These are phyloP conservation scores for Manis pentadactyla DNA, from an alignment of 2,797 vertebrate species.

Conservation along the genomic window DNA sequence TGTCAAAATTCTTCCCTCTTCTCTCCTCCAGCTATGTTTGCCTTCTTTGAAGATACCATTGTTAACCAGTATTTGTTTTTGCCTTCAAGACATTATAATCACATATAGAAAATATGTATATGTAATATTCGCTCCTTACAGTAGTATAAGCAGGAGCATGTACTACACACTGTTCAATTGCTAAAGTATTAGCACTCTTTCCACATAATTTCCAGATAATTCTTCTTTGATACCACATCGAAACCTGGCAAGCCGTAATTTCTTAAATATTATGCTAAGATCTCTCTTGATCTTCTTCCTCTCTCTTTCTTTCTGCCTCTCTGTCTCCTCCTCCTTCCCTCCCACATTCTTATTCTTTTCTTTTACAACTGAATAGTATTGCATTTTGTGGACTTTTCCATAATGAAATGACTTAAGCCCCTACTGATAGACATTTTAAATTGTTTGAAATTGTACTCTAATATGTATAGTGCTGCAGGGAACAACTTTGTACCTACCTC, in stretches of 20 bases:
- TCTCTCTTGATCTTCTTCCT: not conserved
- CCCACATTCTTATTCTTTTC: not conserved
- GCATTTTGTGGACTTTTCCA: not conserved
- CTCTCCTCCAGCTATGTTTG: not conserved
- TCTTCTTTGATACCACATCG: not conserved
- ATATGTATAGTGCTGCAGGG: not conserved
- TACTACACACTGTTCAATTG: not conserved
- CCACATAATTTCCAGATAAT: not conserved
- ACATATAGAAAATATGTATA: not conserved
- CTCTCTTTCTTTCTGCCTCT: rapidly evolving
- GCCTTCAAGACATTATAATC: not conserved
- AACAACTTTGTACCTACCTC: not conserved
- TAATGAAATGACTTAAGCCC: not conserved
- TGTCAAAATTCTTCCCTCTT: not conserved
- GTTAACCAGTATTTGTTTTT: not conserved
- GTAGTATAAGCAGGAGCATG: not conserved
- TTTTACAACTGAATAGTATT: not conserved
- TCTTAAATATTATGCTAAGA: not conserved
- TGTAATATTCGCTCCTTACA: not conserved
- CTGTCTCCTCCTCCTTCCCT: not conserved
- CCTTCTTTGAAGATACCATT: not conserved
- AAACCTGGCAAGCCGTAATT: not conserved
- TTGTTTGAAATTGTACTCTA: not conserved
- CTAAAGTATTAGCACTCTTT: not conserved
- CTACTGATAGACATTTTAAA: not conserved